Base-by-base conservation (phyloP, 2,113 vertebrate species). In the Percina caprodes region DNA sequence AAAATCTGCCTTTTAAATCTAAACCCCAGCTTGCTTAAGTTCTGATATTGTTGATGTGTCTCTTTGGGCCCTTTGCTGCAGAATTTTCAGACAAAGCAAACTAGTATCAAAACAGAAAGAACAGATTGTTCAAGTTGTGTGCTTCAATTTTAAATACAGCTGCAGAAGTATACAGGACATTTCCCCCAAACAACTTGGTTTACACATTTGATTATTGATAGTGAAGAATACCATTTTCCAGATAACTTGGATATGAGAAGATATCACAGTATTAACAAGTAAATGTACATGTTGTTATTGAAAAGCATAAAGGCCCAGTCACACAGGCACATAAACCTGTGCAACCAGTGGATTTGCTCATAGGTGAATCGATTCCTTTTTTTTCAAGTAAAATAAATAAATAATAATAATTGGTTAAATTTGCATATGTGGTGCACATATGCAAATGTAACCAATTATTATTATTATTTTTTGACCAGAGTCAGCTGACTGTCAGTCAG, bases 21-120 rank as follows among this genome's bases (percentile, higher is more conserved):
- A 55, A 63, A 48, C 56, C 58, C 39, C 26, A 65, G 26, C 23
- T 69, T 19, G 65, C 16, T 70, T 58, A 58, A 54, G 16, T 55
- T 62, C 24, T 55, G 11, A 48, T 24, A 24, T 58, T 49, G 21
- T 58, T 71, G 51, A 51, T n/a, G n/a, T n/a, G 39, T 58, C 51
- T 49, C 48, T 21, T 42, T 62, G 48, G 35, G 15, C 16, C 42
- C 59, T 24, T 18, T 39, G 4, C 24, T 60, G 54, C 62, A 48
- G 55, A 71, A 35, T 9, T 42, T 10, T 1, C 15, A 24, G 15
- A 65, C 14, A 56, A 35, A 65, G 51, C 5, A 2, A 16, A 35
- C 12, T 11, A 18, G 48, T 13, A 21, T 54, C 8, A 75, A 80
- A 63, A 21, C 18, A 48, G 11, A 66, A 72, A 72, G 51, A 26